Percentiles rank a stretch among this genome's conserved stretches.
Conservation (phyloP, 2,888 invertebrate species). For the Abrostola triplasia region DNA sequence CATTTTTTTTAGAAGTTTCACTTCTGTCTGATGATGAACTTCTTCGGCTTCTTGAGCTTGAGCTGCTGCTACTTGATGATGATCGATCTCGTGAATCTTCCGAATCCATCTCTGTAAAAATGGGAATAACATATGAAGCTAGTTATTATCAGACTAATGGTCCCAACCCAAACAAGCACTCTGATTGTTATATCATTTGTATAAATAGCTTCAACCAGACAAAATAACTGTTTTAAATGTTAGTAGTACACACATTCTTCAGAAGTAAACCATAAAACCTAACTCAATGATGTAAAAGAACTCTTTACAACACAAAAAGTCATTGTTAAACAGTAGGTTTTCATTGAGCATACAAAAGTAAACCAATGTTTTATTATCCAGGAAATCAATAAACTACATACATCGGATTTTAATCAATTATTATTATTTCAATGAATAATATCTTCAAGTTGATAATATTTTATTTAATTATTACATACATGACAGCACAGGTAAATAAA, state of each 20-base stretch:
- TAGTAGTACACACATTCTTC: slow-evolving; percentile 63
- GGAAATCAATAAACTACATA: no score
- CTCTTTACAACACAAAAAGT: slow-evolving; percentile 6
- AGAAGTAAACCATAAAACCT: slow-evolving; percentile 37
- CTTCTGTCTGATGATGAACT: slow-evolving; percentile 81
- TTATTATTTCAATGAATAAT: no score
- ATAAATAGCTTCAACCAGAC: slow-evolving; percentile 60
- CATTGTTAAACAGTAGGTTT: not conserved
- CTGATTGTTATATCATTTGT: slow-evolving; percentile 57
- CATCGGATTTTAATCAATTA: no score
- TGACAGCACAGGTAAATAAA: not conserved
- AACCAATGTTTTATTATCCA: no score
- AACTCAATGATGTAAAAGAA: slow-evolving; percentile 4
- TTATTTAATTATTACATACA: no score
- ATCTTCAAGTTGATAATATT: no score
- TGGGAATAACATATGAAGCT: slow-evolving; percentile 56
- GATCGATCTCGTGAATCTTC: slow-evolving; percentile 89
- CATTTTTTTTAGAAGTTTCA: slow-evolving; percentile 77
- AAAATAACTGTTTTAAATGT: slow-evolving; percentile 55
- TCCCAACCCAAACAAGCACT: slow-evolving; percentile 70
- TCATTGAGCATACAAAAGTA: slow-evolving; percentile 15
- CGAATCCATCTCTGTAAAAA: slow-evolving; percentile 88
- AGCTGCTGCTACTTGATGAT: slow-evolving; percentile 85
- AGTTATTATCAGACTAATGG: slow-evolving; percentile 20
- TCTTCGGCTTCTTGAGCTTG: slow-evolving; percentile 80